phyloP scores from a whole-genome alignment of 1,140 invertebrate genomes.

The Drosophila carrolli region DNA sequence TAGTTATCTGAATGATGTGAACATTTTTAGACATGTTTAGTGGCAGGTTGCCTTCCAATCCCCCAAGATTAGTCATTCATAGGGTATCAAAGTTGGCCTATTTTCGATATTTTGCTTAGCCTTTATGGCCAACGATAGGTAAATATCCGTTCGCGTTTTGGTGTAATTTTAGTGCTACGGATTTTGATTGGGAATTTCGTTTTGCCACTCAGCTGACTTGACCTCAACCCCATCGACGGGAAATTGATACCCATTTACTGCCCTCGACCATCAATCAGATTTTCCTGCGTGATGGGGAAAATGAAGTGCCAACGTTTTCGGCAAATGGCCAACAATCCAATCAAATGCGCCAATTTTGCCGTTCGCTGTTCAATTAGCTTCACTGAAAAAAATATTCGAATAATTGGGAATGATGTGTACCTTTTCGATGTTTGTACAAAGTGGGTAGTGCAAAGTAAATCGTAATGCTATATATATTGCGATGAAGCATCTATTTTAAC shows the following conservation, averaged over 20 bases:
- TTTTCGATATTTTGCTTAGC: background rate
- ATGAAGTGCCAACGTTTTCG: constrained; percentile 19
- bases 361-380: background rate
- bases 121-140: no score
- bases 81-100: background rate
- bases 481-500: no score
- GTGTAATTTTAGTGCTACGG: background rate
- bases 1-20: background rate
- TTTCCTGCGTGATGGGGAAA: background rate
- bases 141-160: background rate
- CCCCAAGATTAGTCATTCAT: background rate
- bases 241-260: background rate
- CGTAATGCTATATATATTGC: no score
- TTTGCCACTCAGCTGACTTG: constrained; percentile 3
- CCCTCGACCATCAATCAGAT: constrained; percentile 18
- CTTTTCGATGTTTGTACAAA: no score
- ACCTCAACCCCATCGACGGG: background rate
- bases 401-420: no score
- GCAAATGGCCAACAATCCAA: constrained; percentile 21
- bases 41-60: background rate
- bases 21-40: background rate
- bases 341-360: background rate
- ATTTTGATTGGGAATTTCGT: constrained; percentile 4
- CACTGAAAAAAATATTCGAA: constrained; percentile 6
- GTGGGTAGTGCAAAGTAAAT: no score